phyloP scores from a whole-genome alignment of 2,797 vertebrate species.

The Garrulus glandarius region DNA sequence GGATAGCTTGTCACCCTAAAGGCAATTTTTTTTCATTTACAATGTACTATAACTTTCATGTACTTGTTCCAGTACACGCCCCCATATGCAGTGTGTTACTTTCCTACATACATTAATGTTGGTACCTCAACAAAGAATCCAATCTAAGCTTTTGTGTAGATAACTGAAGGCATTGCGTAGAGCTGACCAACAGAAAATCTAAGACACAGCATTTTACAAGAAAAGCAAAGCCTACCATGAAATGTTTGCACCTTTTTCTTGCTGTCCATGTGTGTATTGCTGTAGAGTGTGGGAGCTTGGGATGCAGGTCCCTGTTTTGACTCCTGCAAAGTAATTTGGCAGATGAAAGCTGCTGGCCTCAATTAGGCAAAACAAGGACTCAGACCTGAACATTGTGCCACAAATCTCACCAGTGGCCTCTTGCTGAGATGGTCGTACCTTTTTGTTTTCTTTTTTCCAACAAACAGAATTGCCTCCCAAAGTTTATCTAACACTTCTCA shows the following conservation, averaged over 20 bases:
- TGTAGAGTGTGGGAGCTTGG: neutral
- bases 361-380: neutral
- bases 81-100: neutral
- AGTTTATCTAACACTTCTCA: neutral
- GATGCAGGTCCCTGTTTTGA: neutral
- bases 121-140: neutral
- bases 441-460: neutral
- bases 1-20: conserved; percentile 44
- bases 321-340: neutral
- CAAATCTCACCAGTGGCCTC: neutral
- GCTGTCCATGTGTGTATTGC: neutral
- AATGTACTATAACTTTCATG: conserved; percentile 41
- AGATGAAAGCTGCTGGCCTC: neutral
- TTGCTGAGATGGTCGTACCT: neutral
- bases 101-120: neutral
- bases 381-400: neutral
- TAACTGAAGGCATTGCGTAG: too few relatives aligned
- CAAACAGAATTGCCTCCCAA: neutral
- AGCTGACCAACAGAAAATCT: neutral
- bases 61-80: neutral
- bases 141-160: neutral
- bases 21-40: conserved; percentile 57
- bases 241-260: neutral
- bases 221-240: neutral
- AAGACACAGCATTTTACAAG: neutral